phyloP scores from a whole-genome alignment of 2,888 invertebrate genomes.

The Sussaba pulchella region DNA sequence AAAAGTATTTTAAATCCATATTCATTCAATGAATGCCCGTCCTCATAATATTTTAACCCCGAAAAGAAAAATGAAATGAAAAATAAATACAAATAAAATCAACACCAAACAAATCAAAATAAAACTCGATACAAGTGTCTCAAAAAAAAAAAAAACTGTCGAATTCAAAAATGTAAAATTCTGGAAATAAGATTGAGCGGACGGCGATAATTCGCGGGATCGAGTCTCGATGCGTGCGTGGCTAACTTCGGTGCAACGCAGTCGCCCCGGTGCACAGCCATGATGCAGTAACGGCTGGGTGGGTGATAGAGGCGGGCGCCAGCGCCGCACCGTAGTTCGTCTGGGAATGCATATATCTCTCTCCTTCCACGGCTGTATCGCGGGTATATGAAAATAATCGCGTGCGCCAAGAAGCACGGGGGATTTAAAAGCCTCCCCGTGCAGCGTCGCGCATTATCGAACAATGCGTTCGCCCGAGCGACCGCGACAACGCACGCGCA shows the following conservation, averaged over 20 bases:
- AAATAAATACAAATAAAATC: too few relatives aligned
- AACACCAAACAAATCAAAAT: too few relatives aligned
- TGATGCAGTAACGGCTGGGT: constrained; percentile 48
- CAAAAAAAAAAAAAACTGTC: too few relatives aligned
- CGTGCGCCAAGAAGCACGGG: constrained; percentile 65
- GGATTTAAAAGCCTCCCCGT: constrained; percentile 66
- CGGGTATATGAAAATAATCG: constrained; percentile 73
- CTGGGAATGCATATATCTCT: constrained; percentile 77
- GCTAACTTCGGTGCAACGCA: constrained; percentile 10
- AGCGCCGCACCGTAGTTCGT: constrained; percentile 77
- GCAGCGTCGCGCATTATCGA: constrained; percentile 75
- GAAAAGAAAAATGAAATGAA: too few relatives aligned
- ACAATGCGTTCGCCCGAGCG: constrained; percentile 76
- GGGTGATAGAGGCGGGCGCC: constrained; percentile 77
- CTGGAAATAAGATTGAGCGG: too few relatives aligned
- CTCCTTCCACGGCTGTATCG: background rate
- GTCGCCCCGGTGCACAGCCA: constrained; percentile 24
- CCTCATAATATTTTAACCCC: too few relatives aligned
- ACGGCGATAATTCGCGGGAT: too few relatives aligned
- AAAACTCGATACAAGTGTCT: too few relatives aligned
- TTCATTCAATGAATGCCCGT: too few relatives aligned
- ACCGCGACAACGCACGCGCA: constrained; percentile 60
- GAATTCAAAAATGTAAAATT: too few relatives aligned
- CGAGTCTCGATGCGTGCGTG: too few relatives aligned
- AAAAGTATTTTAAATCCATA: too few relatives aligned